Conservation (phyloP, 2,888 invertebrate genomes). For the Drosophila pseudotakahashii region DNA sequence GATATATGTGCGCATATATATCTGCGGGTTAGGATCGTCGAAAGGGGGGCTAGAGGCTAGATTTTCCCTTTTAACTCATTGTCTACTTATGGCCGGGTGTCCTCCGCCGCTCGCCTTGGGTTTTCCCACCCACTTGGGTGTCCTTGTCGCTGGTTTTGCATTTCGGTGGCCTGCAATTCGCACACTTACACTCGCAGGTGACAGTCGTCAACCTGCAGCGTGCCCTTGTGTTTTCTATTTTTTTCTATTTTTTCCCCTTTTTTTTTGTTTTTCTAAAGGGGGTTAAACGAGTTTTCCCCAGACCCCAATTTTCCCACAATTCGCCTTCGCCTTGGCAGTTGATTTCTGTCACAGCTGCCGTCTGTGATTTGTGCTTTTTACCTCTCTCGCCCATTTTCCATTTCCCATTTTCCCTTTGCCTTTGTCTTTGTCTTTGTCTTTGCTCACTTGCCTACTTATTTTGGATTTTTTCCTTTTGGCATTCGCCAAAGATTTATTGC, state of each 20-base stretch:
- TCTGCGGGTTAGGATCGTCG: slow-evolving; percentile 8
- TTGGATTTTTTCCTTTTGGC: slow-evolving; percentile 27
- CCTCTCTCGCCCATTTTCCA: slow-evolving; percentile 6
- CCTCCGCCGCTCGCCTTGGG: slow-evolving; percentile 36
- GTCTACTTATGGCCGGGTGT: slow-evolving; percentile 60
- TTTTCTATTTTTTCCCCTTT: neutral
- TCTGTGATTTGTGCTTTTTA: slow-evolving; percentile 65
- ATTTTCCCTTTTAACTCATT: slow-evolving; percentile 76
- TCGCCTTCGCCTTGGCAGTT: slow-evolving; percentile 70
- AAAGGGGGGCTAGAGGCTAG: slow-evolving; percentile 34
- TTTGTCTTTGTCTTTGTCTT: slow-evolving; percentile 29
- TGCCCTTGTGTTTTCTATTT: slow-evolving; percentile 11
- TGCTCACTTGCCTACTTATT: slow-evolving; percentile 45
- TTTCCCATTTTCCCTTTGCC: neutral
- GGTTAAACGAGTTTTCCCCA: neutral
- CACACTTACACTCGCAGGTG: slow-evolving; percentile 43
- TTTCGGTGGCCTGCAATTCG: slow-evolving; percentile 62
- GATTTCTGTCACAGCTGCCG: slow-evolving; percentile 77
- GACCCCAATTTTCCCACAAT: slow-evolving; percentile 16
- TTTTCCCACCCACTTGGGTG: slow-evolving; percentile 22
- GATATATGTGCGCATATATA: slow-evolving; percentile 8
- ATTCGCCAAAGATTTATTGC: slow-evolving; percentile 61
- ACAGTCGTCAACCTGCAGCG: slow-evolving; percentile 33
- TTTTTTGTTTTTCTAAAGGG: neutral
- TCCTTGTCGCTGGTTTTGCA: slow-evolving; percentile 55